Evolutionary conservation across 2,113 vertebrate genomes (phyloP).

Genomic region (Anhinga rufa): DNA sequence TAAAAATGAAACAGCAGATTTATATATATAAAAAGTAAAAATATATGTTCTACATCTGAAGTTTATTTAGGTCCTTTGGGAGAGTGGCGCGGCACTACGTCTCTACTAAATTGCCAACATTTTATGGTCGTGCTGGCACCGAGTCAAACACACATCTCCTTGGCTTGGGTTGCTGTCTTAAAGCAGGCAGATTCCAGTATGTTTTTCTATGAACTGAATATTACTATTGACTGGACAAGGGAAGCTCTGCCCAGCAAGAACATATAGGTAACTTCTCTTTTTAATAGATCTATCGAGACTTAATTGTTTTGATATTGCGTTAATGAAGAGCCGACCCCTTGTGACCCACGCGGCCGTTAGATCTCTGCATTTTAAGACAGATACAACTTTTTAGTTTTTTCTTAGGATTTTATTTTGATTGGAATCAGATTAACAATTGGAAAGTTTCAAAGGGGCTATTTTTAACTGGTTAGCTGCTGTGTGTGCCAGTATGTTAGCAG

Average conservation of each 20-base stretch:
- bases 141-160: slow-evolving; percentile 74
- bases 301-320: neutral
- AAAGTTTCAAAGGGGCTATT: neutral
- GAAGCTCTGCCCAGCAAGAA: slow-evolving; percentile 10
- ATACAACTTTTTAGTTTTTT: neutral
- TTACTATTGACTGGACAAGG: slow-evolving; percentile 41
- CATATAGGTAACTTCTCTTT: neutral
- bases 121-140: slow-evolving; percentile 76
- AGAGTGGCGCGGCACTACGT: slow-evolving; percentile 73
- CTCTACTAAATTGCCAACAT: slow-evolving; percentile 79
- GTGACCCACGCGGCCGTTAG: neutral
- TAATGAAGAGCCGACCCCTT: neutral
- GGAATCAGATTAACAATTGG: neutral
- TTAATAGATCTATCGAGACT: neutral
- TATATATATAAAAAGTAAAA: slow-evolving; percentile 53
- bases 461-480: neutral
- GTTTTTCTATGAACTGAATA: slow-evolving; percentile 59
- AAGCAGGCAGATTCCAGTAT: slow-evolving; percentile 52
- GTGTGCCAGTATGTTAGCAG: neutral
- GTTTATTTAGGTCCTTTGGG: slow-evolving; percentile 79
- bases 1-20: slow-evolving; percentile 64
- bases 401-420: neutral
- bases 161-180: slow-evolving; percentile 35
- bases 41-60: slow-evolving; percentile 82
- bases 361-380: neutral